Evolutionary conservation across 2,113 vertebrate genomes (phyloP).

Genomic region (Cromileptes altivelis): DNA sequence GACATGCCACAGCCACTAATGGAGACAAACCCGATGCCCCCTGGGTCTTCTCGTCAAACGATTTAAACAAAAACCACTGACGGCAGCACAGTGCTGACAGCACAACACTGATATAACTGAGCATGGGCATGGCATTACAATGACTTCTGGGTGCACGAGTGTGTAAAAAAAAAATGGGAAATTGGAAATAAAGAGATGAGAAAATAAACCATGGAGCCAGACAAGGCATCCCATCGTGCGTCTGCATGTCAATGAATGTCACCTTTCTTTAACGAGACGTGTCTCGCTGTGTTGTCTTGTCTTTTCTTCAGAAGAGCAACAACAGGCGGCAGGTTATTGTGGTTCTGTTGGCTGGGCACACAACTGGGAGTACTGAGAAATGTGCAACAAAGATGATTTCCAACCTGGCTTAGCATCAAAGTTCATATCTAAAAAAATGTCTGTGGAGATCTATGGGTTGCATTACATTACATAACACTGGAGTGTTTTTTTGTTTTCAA

Average conservation of each 20-base stretch:
- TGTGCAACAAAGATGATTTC: background rate
- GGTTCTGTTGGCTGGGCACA: background rate
- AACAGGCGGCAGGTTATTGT: background rate
- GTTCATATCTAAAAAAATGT: conserved; percentile 16
- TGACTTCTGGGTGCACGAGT: conserved; percentile 15
- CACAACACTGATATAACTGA: conserved; percentile 30
- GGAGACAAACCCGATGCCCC: conserved; percentile 58
- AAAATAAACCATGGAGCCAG: conserved; percentile 7
- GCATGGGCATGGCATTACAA: conserved; percentile 20
- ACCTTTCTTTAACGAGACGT: background rate
- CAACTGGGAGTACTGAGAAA: background rate
- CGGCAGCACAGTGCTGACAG: conserved; percentile 12
- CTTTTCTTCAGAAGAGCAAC: background rate
- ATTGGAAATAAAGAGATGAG: conserved; percentile 8
- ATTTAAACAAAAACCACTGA: conserved; percentile 54
- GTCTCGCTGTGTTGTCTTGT: background rate
- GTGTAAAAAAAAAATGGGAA: background rate
- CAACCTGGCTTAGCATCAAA: conserved; percentile 6
- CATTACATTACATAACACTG: conserved; percentile 29
- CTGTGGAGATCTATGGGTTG: conserved; percentile 20
- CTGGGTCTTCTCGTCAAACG: conserved; percentile 44
- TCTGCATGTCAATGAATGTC: conserved; percentile 15
- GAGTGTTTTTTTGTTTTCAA: conserved; percentile 30
- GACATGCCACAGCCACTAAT: conserved; percentile 59
- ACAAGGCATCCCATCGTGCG: conserved; percentile 1